A percentile compares a stretch with the other conserved stretches of the same genome.
These are phyloP conservation scores for Coendou prehensilis DNA, from an alignment of 2,797 vertebrate species.

Conservation along the genomic window DNA sequence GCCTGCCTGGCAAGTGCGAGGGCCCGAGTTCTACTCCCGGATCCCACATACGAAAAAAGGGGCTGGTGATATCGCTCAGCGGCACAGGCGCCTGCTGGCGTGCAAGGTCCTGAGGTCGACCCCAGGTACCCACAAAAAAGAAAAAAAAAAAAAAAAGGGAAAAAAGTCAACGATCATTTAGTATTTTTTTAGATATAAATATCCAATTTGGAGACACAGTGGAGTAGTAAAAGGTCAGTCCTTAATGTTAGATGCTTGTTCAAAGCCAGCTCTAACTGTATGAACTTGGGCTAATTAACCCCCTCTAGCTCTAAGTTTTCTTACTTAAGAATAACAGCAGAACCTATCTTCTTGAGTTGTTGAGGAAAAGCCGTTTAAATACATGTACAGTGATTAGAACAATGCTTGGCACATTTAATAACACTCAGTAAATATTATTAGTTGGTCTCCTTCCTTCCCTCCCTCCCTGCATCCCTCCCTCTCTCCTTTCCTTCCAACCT, in stretches of 20 bases:
- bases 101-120: too few species aligned
- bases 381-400: neutral
- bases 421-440: conserved; percentile 22
- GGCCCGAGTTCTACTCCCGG: too few species aligned
- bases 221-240: neutral
- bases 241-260: conserved; percentile 24
- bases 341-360: conserved; percentile 21
- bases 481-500: too few species aligned
- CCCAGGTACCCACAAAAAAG: too few species aligned
- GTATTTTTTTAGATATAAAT: conserved; percentile 5
- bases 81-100: too few species aligned
- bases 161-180: neutral
- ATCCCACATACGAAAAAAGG: too few species aligned
- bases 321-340: conserved; percentile 17
- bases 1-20: too few species aligned
- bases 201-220: neutral
- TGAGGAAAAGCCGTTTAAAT: neutral
- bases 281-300: conserved; percentile 3
- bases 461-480: too few species aligned
- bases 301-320: conserved; percentile 45
- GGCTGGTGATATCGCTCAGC: too few species aligned
- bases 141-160: neutral
- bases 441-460: neutral
- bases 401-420: neutral
- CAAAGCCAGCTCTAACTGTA: neutral